phyloP scores from a whole-genome alignment of 1,140 invertebrate genomes.

The Atta cephalotes region DNA sequence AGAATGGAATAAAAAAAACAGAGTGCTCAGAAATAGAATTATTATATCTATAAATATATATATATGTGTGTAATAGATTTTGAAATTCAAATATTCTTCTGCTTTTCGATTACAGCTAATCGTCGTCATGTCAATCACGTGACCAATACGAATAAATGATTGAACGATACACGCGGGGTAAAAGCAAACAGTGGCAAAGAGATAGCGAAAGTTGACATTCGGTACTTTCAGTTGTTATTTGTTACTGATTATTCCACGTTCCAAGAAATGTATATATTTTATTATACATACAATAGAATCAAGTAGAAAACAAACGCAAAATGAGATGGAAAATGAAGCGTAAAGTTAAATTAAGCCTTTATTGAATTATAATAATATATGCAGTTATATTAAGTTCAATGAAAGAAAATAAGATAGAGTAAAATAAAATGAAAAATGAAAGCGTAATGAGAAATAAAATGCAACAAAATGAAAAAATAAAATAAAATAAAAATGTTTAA shows the following conservation, averaged over 20 bases:
- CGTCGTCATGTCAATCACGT: not conserved
- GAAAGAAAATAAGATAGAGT: not conserved
- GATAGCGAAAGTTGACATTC: conserved; percentile 16
- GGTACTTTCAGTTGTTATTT: not conserved
- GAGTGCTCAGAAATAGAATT: not conserved
- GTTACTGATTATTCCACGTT: not conserved
- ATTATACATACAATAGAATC: not conserved
- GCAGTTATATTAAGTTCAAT: not conserved
- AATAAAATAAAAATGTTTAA: not conserved
- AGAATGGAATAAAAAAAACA: not conserved
- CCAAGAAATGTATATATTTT: not conserved
- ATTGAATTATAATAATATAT: not conserved
- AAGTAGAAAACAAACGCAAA: not conserved
- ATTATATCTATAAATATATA: not conserved
- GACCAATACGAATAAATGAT: not conserved
- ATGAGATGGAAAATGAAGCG: not conserved
- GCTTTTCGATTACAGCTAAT: not conserved
- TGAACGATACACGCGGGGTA: not conserved
- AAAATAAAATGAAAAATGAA: not conserved
- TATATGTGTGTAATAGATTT: not conserved
- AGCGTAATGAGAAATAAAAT: not conserved
- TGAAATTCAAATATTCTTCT: not conserved
- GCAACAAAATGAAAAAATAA: not conserved
- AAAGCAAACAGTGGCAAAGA: not conserved
- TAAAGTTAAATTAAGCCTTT: not conserved